Evolutionary conservation across 2,888 invertebrate genomes (phyloP).

Genomic region (Dermolepida albohirtum): DNA sequence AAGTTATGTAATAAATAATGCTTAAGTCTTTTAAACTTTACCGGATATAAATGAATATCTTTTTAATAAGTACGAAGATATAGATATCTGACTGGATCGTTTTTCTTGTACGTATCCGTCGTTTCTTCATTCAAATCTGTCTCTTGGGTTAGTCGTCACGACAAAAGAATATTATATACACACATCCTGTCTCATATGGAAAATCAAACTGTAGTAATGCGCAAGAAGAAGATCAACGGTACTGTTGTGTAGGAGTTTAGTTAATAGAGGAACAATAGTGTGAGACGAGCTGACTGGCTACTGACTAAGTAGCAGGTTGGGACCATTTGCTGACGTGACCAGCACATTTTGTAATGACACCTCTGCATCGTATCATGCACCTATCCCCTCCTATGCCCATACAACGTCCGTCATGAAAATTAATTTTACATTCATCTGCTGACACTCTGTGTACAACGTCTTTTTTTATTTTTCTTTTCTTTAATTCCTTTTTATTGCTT

Average conservation of each 20-base stretch:
- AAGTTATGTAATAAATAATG: no score
- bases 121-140: slow-evolving; percentile 19
- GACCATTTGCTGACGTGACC: slow-evolving; percentile 65
- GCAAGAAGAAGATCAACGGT: slow-evolving; percentile 50
- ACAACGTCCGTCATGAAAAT: slow-evolving; percentile 62
- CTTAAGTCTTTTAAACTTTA: slow-evolving; percentile 49
- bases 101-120: slow-evolving; percentile 16
- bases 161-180: slow-evolving; percentile 12
- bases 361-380: slow-evolving; percentile 57
- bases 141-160: slow-evolving; percentile 9
- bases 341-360: slow-evolving; percentile 64
- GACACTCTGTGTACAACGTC: slow-evolving; percentile 48
- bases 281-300: slow-evolving; percentile 64
- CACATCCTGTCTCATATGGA: slow-evolving; percentile 20
- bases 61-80: slow-evolving; percentile 48
- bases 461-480: slow-evolving; percentile 28
- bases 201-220: slow-evolving; percentile 27
- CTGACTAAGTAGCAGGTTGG: slow-evolving; percentile 66
- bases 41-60: slow-evolving; percentile 53
- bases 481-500: slow-evolving; percentile 4
- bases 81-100: slow-evolving; percentile 28
- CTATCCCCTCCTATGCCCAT: slow-evolving; percentile 57
- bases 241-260: slow-evolving; percentile 53
- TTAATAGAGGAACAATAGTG: slow-evolving; percentile 58
- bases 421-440: slow-evolving; percentile 61